Evolutionary conservation across 2,888 invertebrate species (phyloP), one percentile per base, ranked within the genome.

Genomic region (Macaria liturata): DNA sequence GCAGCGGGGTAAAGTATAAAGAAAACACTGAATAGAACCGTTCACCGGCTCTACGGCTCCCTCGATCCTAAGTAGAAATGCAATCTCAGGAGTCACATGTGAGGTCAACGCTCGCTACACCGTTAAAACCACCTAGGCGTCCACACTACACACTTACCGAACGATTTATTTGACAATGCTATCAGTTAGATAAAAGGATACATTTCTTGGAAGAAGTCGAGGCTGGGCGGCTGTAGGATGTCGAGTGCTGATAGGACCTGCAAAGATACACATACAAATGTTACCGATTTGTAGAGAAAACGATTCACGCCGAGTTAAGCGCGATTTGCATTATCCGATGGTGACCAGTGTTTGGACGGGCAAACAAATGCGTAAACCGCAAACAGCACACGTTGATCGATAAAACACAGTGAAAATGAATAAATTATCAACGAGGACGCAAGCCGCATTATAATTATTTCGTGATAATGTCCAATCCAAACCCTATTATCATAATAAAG

Each of bases 201-300:
- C 98, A 99, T 98, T 96, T 99, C 99, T 94, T 99, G 98, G 94
- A 99, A 99, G 94, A 98, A 99, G 93, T 99, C 98, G 92, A 98
- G 95, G 93, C 98, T 98, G 75, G 99, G 98, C 80, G 99, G 99
- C 92, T 99, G 99, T 77, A 99, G 94, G 89, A 99, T 99, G 93
- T 99, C 99, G 93, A 98, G 93, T 75, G 99, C 98, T 79, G 98
- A 98, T 80, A 99, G 94, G 81, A 99, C 98, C 98, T 99, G 95
- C 52, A 94, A 94, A 85, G 71, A 77, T 68, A 85, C 80, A 57
- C 53, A 34, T 58, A 44, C 45, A 56, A 32, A 46, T 49, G 20
- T 20, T 46, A 51, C 20, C 5, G 5, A 34, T 30, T 51, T 43
- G 3, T 3, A 49, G 40, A 49, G 5, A 43, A 7, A 39, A 39